Percentiles rank a stretch among this genome's conserved stretches.
phyloP scores from a whole-genome alignment of 2,888 invertebrate species.

The Vannuccia rotundouncinata region DNA sequence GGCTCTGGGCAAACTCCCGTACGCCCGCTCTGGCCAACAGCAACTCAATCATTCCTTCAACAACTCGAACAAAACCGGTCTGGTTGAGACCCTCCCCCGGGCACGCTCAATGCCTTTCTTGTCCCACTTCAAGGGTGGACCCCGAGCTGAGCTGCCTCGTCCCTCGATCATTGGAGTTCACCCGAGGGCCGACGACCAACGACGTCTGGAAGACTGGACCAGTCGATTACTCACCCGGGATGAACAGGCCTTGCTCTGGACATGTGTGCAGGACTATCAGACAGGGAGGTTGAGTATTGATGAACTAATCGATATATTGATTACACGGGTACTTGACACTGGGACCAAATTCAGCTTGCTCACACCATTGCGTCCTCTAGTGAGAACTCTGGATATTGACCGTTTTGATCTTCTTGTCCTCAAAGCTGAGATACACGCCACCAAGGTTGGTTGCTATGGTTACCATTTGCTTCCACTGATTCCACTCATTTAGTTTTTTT shows the following conservation, averaged over 20 bases:
- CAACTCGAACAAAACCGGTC: not conserved
- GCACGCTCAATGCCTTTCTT: not conserved
- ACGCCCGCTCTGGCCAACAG: not conserved
- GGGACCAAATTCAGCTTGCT: not conserved
- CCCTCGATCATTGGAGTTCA: not conserved
- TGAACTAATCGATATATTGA: not conserved
- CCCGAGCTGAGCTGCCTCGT: not conserved
- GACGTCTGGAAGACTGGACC: conserved; percentile 2
- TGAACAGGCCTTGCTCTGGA: not conserved
- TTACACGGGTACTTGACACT: not conserved
- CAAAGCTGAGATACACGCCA: conserved; percentile 10
- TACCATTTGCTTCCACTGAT: too few relatives aligned
- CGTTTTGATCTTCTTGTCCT: conserved; percentile 1
- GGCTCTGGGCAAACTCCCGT: not conserved
- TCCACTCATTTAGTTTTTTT: too few relatives aligned
- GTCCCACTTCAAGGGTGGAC: not conserved
- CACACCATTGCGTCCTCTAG: not conserved
- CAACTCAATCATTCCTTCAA: not conserved
- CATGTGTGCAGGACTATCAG: not conserved
- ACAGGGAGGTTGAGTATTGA: not conserved
- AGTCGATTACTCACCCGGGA: not conserved
- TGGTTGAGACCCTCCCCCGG: not conserved
- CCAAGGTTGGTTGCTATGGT: not conserved
- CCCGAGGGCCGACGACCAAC: not conserved
- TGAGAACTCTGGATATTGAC: not conserved